A percentile compares a stretch with the other conserved stretches of the same genome.
phyloP scores from a whole-genome alignment of 2,797 vertebrate species.

The Paguma larvata region DNA sequence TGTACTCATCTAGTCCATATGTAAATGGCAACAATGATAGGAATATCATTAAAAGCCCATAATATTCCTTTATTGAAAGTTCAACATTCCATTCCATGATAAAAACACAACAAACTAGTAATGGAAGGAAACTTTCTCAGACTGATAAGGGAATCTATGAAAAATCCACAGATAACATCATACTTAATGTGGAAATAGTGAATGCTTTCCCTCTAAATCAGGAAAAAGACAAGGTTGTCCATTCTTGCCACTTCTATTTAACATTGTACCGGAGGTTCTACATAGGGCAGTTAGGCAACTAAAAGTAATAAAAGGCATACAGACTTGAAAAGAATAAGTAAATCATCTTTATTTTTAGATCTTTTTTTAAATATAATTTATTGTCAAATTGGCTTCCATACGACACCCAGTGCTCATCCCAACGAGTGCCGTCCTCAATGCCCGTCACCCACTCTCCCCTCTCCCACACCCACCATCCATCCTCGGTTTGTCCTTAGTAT shows the following conservation, averaged over 20 bases:
- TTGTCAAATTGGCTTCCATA: too few species aligned
- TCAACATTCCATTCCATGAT: background rate
- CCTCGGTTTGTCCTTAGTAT: too few species aligned
- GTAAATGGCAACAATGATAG: constrained; percentile 6
- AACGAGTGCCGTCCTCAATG: too few species aligned
- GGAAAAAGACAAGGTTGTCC: background rate
- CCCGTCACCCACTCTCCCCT: too few species aligned
- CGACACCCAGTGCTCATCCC: too few species aligned
- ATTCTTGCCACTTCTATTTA: background rate
- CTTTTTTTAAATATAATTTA: too few species aligned
- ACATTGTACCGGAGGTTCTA: background rate
- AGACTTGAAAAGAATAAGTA: background rate
- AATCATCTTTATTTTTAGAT: constrained; percentile 27
- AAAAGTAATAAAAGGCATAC: background rate
- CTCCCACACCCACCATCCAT: too few species aligned
- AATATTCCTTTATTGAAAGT: background rate
- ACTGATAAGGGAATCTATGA: background rate
- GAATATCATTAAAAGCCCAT: constrained; percentile 1
- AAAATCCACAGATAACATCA: background rate
- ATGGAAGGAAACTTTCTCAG: background rate
- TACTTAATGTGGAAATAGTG: background rate
- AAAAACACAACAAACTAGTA: background rate
- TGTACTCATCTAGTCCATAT: background rate
- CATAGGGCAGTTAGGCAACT: background rate
- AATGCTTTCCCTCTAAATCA: background rate